Evolutionary conservation across 2,797 vertebrate genomes (phyloP), one percentile per base, ranked within the genome.

Genomic region (Epinephelus coioides): DNA sequence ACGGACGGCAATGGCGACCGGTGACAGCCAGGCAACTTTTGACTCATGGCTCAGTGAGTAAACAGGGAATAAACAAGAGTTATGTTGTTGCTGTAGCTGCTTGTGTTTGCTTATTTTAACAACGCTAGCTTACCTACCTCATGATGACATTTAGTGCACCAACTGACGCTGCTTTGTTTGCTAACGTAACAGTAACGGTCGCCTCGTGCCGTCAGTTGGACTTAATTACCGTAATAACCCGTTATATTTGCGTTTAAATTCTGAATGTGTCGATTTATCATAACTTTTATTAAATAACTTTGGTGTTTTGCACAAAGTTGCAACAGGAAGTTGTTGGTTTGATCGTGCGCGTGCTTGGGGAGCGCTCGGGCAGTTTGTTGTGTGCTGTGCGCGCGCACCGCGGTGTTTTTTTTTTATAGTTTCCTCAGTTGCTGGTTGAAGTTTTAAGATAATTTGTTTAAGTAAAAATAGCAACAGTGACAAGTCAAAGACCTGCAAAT

Each of bases 31-130:
- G 53, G 81, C 62, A 13, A 92, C 91, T 9, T 73, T 95, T 9
- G 91, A 95, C 17, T 91, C 89, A 1, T 89, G 88, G 89, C 90
- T 95, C 60, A 92, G 95, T 96, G 71, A 94, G 95, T 95, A n/a
- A 19, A 43, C 1, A 0, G 2, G 2, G 2, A 6, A 5, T 0
- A 14, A 1, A 2, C 0, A 15, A 4, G 12, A 2, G 1, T 53
- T 46, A 17, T 1, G 19, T 17, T 4, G 19, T 54, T 34, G 13
- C 34, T 34, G 12, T 15, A 2, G 23, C 38, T 11, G 44, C 46
- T 38, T 14, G 7, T 44, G 43, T 46, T 69, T 47, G 30, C 13
- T 47, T 3, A 2, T 19, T 43, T 69, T 66, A 4, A 47, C 15
- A 23, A 2, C 9, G 65, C 30, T 30, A 30, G 60, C 53, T 56